Percentiles rank a stretch among this genome's conserved stretches.
Evolutionary conservation across 2,797 vertebrate species (phyloP).

Genomic region (Iguana delicatissima): DNA sequence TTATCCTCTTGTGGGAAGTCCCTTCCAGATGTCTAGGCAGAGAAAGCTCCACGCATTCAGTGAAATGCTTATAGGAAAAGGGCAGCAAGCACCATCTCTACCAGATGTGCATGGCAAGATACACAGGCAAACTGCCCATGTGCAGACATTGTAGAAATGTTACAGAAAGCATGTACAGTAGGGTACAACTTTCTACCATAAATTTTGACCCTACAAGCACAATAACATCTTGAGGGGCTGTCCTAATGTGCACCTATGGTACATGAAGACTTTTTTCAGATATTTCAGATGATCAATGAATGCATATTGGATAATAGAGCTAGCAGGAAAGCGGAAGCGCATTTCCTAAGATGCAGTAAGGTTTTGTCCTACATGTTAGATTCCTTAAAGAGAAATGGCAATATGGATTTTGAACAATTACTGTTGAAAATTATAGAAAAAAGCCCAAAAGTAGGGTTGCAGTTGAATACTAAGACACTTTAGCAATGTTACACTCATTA

Average conservation of each 20-base stretch:
- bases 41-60: not conserved
- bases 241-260: not conserved
- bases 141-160: not conserved
- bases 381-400: not conserved
- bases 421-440: too few species aligned
- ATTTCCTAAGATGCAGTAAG: too few species aligned
- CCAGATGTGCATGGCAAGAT: not conserved
- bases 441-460: too few species aligned
- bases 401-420: not conserved
- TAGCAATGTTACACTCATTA: too few species aligned
- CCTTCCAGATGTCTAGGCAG: too few species aligned
- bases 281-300: not conserved
- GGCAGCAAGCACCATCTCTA: not conserved
- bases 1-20: not conserved
- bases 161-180: not conserved
- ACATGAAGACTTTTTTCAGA: not conserved
- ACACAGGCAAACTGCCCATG: not conserved
- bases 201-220: not conserved
- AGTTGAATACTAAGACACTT: too few species aligned
- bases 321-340: not conserved
- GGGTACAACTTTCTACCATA: not conserved
- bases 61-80: not conserved
- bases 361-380: not conserved
- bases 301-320: not conserved
- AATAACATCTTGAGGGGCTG: not conserved